Conservation (phyloP, 2,888 invertebrate species). For the Sminthurinus aureus region DNA sequence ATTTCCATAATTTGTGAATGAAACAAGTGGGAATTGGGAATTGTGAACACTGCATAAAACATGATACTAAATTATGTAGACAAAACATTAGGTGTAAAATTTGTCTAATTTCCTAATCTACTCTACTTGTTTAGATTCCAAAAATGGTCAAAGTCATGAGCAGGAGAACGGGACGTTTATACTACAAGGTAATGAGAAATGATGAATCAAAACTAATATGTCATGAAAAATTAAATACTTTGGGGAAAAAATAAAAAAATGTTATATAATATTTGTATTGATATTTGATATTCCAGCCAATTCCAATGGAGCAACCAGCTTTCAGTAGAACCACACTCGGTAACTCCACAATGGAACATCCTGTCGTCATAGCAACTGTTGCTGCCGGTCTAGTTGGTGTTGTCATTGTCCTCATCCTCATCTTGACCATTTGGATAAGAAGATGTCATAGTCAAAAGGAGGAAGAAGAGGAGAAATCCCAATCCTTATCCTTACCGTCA, state of each 20-base stretch:
- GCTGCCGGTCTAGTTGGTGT: slow-evolving; percentile 35
- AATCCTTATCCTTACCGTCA: too few species aligned
- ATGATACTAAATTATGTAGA: too few species aligned
- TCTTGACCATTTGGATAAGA: slow-evolving; percentile 38
- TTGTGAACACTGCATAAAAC: background rate
- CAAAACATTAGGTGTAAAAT: too few species aligned
- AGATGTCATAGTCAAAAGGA: slow-evolving; percentile 1
- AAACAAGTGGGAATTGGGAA: too few species aligned
- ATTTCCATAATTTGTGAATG: too few species aligned
- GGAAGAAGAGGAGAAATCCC: too few species aligned
- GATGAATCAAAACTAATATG: too few species aligned
- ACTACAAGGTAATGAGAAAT: slow-evolving; percentile 16
- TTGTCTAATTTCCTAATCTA: too few species aligned
- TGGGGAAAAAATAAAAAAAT: background rate
- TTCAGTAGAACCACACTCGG: background rate
- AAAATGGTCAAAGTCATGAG: slow-evolving; percentile 32
- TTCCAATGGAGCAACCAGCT: slow-evolving; percentile 1
- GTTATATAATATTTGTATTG: background rate
- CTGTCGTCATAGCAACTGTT: slow-evolving; percentile 28
- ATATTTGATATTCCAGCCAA: slow-evolving; percentile 1
- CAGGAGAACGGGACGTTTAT: slow-evolving; percentile 20
- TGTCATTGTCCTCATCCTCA: slow-evolving; percentile 28
- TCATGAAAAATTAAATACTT: too few species aligned
- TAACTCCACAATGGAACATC: slow-evolving; percentile 23
- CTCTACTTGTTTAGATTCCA: slow-evolving; percentile 17